Base-by-base conservation (phyloP, 2,888 invertebrate genomes). In the Amphipoea lucens region DNA sequence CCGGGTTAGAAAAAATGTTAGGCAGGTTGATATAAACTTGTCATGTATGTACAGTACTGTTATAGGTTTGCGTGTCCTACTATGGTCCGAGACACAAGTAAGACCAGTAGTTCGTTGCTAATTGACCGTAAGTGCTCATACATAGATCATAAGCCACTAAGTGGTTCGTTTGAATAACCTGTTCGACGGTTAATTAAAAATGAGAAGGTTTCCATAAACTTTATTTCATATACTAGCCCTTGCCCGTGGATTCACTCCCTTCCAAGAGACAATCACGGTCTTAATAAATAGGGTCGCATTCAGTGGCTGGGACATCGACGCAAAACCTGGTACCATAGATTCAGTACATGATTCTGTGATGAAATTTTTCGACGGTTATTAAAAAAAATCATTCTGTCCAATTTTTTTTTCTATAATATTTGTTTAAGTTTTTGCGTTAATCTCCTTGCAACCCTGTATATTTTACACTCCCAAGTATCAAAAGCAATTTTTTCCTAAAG, bases 81-180 rank as follows among this genome's bases (percentile, higher is more conserved):
- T 79, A 75, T 75, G 79, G 82, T 51, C 36, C 29, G 60, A 60
- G 48, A 20, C 42, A 51, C 51, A 57, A 51, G 29, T 12, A 36
- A 1, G 51, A 66, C 42, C 42, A 75, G 82, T 67, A 79, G 75
- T 51, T 51, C 14, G 20, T 60, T 60, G 42, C 79, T 79, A 79
- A 79, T 79, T 79, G 83, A 36, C 14, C 76, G 60, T 85, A 72
- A 85, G 74, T 75, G 70, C 75, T 83, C 74, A 83, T 83, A 72
- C 83, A 83, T 83, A 72, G 83, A 85, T 85, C 83, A 85, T 85
- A 85, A 76, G 66, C 70, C 63, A 76, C 66, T 84, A 82, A 86
- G 82, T 83, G 76, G 66, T 36, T 77, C 42, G 36, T 78, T 71
- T 77, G 54, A 65, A 81, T 74, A 80, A 83, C 80, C 80, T 29